Base-by-base conservation (phyloP, 2,797 vertebrate species). In the Iguana delicatissima region DNA sequence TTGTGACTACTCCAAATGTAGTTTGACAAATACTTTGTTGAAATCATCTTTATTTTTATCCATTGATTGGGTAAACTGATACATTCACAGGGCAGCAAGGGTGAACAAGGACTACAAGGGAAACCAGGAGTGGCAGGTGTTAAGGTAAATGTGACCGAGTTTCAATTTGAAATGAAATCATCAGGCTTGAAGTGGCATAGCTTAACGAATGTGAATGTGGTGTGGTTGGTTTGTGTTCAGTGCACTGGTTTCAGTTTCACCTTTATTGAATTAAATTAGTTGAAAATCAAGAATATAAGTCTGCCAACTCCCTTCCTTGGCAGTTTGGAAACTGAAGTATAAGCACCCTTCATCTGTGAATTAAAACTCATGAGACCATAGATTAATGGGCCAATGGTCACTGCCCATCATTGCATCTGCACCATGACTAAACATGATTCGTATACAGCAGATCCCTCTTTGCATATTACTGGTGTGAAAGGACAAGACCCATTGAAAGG, bases 81-180 rank as follows among this genome's bases (percentile, higher is more conserved):
- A 84, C 93, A 13, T 95, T 96, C 24, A 84, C 92, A 99, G 99
- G 99, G 99, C 26, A 98, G 84, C 95, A 98, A 98, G 95, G 99
- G 99, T 0, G 98, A 98, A 94, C 95, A 92, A 95, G 99, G 99
- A 96, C 94, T 93, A 88, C 97, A 97, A 90, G 98, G 99, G 10
- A 95, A 96, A 92, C 92, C 97, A 93, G 99, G 99, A 92, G 74
- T 91, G 81, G 90, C 96, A 89, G 99, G 99, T 59, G 85, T 95
- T 89, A 97, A 96, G 98, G 99, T 99, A 98, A 96, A 87, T 92
- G 80, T 93, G 93, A 87, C 81, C 62, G 73, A 73, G 82, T 91
- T 92, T 83, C 12, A 88, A 83, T 89, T 89, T 62, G 10, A 90
- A 92, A n/a, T 91, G 22, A 32, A 67, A 18, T n/a, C 16, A 20